phyloP scores from a whole-genome alignment of 2,113 vertebrate species.

The Herpailurus yagouaroundi region DNA sequence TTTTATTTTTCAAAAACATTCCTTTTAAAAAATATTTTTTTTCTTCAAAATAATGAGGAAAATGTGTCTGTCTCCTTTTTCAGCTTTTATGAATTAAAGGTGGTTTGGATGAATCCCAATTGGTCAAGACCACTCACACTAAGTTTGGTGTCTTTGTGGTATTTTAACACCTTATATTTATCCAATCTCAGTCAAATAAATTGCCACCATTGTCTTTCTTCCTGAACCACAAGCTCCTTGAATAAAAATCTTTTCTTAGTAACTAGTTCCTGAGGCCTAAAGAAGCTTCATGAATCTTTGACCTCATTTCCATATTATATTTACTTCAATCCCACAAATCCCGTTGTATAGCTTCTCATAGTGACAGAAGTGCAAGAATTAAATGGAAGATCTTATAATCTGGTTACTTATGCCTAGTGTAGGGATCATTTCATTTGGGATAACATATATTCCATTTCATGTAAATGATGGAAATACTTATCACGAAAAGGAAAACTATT shows the following conservation, averaged over 20 bases:
- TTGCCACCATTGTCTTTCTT: not conserved
- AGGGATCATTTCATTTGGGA: not conserved
- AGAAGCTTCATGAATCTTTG: not conserved
- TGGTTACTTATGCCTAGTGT: not conserved
- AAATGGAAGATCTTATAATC: not conserved
- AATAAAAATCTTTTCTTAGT: slow-evolving; percentile 13
- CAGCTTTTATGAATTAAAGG: not conserved
- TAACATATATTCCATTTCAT: not conserved
- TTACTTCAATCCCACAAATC: slow-evolving; percentile 20
- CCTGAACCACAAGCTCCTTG: not conserved
- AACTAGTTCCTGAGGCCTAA: not conserved
- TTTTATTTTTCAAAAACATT: not conserved
- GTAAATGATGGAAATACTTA: not conserved
- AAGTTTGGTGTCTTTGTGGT: not conserved
- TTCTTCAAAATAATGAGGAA: slow-evolving; percentile 4
- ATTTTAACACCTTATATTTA: not conserved
- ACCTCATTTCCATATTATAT: not conserved
- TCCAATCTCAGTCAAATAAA: not conserved
- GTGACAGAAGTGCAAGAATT: not conserved
- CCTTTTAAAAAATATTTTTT: not conserved
- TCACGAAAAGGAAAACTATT: not conserved
- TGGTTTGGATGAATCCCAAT: not conserved
- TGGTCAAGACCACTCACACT: not conserved
- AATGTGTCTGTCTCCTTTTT: not conserved
- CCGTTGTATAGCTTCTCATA: not conserved